phyloP scores from a whole-genome alignment of 2,888 invertebrate species.

The Leptinotarsa juncta region DNA sequence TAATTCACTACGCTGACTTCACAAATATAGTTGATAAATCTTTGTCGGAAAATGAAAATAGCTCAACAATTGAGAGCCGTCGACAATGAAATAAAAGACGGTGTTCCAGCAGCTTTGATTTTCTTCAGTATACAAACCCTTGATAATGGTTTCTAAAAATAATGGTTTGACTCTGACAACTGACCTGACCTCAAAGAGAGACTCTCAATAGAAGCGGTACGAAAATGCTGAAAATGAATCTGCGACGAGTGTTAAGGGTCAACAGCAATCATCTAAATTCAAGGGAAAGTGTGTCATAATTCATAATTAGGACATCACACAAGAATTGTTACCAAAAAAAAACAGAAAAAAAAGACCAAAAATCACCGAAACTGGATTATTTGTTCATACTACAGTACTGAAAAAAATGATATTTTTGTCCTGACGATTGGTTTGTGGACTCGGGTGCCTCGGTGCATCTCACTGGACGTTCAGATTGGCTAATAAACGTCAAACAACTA shows the following conservation, averaged over 20 bases:
- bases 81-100: conserved; percentile 6
- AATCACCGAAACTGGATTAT: too few relatives aligned
- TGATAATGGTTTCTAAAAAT: too few relatives aligned
- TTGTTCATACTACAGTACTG: too few relatives aligned
- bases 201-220: conserved; percentile 1
- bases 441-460: not conserved
- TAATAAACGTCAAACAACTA: not conserved
- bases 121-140: not conserved
- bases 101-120: not conserved
- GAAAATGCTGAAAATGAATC: not conserved
- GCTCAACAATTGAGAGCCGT: conserved; percentile 4
- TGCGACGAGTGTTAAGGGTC: not conserved
- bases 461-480: not conserved
- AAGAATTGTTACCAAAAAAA: too few relatives aligned
- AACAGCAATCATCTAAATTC: not conserved
- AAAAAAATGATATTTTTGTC: too few relatives aligned
- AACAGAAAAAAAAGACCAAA: too few relatives aligned
- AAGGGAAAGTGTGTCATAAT: too few relatives aligned
- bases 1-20: too few relatives aligned
- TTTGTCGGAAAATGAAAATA: not conserved
- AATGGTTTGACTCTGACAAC: too few relatives aligned
- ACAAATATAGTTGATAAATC: too few relatives aligned
- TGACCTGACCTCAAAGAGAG: not conserved
- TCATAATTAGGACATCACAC: too few relatives aligned
- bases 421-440: not conserved